Conservation (phyloP, 2,797 vertebrate genomes). For the Sciurus carolinensis region DNA sequence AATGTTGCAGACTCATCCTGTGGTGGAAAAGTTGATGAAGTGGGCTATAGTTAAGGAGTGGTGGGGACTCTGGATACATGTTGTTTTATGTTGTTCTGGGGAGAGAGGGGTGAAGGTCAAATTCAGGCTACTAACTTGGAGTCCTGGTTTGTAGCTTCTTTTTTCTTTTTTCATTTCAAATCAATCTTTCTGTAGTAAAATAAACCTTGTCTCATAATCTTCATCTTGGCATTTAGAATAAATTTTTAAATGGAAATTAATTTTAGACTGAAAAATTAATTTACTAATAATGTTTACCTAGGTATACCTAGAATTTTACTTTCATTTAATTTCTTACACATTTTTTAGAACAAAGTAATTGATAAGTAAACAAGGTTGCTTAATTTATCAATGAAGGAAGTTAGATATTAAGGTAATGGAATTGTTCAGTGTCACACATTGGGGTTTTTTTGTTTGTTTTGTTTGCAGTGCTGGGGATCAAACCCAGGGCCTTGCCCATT, state of each 20-base stretch:
- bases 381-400: conserved; percentile 17
- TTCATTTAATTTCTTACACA: not conserved
- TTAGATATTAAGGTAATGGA: not conserved
- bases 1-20: not conserved
- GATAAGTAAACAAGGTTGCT: not conserved
- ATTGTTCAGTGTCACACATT: not conserved
- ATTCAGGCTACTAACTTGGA: not conserved
- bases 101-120: not conserved
- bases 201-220: not conserved
- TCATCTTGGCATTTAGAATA: conserved; percentile 26
- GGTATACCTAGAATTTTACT: not conserved
- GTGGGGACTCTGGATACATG: not conserved
- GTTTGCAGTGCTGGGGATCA: too few species aligned
- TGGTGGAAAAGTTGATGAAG: not conserved
- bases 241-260: conserved; percentile 35
- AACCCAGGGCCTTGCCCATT: too few species aligned
- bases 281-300: conserved; percentile 11
- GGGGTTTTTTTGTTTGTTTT: too few species aligned
- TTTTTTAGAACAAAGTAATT: conserved; percentile 1
- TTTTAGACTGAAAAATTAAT: conserved; percentile 50
- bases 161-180: conserved; percentile 13
- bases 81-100: not conserved
- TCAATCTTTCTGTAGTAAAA: conserved; percentile 55
- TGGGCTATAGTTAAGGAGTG: not conserved
- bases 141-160: not conserved